Percentiles rank a stretch among this genome's conserved stretches.
phyloP scores from a whole-genome alignment of 2,888 invertebrate species.

The Drosophila austrosaltans region DNA sequence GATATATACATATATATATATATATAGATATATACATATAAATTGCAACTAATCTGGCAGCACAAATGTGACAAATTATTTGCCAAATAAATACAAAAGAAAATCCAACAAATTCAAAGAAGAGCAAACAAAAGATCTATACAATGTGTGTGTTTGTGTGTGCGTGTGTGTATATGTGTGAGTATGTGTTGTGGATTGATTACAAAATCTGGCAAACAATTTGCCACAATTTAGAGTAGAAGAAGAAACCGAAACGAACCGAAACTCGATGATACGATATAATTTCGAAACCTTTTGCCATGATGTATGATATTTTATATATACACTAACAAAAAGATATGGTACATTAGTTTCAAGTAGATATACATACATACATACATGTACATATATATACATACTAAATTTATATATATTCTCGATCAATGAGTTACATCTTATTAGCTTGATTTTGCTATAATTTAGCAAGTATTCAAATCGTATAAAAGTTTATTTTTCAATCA shows the following conservation, averaged over 20 bases:
- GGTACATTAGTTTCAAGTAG: not conserved
- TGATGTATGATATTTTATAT: constrained; percentile 70
- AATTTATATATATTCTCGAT: too few species aligned
- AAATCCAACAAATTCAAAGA: constrained; percentile 24
- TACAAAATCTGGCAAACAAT: constrained; percentile 70
- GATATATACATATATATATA: constrained; percentile 15
- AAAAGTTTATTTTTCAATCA: too few species aligned
- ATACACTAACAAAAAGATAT: not conserved
- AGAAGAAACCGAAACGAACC: constrained; percentile 22
- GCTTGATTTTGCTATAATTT: too few species aligned
- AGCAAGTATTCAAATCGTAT: too few species aligned
- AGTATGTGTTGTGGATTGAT: constrained; percentile 44
- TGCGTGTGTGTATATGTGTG: not conserved
- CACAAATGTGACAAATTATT: constrained; percentile 59
- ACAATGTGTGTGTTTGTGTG: not conserved
- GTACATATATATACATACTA: too few species aligned
- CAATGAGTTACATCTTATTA: too few species aligned
- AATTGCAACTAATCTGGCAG: constrained; percentile 31
- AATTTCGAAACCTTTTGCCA: constrained; percentile 66
- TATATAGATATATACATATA: not conserved
- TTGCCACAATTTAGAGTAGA: constrained; percentile 62
- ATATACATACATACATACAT: too few species aligned
- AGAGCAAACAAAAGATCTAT: constrained; percentile 5
- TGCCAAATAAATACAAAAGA: constrained; percentile 25
- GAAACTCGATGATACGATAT: constrained; percentile 48